Conservation (phyloP, 1,140 invertebrate genomes). For the Plutomurus gul region DNA sequence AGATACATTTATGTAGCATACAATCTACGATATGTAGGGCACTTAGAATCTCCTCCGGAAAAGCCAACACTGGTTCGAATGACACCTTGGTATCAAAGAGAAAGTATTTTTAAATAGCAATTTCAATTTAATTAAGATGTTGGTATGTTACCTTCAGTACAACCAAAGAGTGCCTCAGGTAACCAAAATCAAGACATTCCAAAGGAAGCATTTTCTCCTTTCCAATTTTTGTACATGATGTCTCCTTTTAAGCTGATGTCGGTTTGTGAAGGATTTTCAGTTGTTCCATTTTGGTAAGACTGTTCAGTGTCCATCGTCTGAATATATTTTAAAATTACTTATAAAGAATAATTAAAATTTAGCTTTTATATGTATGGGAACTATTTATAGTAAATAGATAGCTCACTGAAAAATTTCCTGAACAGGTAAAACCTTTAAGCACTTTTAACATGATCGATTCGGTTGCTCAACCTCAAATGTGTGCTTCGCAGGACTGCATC, state of each 20-base stretch:
- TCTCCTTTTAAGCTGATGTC: neutral
- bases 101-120: neutral
- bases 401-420: too few species aligned
- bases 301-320: too few species aligned
- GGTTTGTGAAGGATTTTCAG: neutral
- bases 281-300: too few species aligned
- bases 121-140: too few species aligned
- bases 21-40: slow-evolving; percentile 85
- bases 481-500: too few species aligned
- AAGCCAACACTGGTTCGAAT: slow-evolving; percentile 74
- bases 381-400: too few species aligned
- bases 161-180: slow-evolving; percentile 53
- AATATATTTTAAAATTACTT: too few species aligned
- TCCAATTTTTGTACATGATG: slow-evolving; percentile 22
- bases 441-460: too few species aligned
- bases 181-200: slow-evolving; percentile 56
- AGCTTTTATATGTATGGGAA: too few species aligned
- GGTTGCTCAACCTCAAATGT: too few species aligned
- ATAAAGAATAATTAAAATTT: too few species aligned
- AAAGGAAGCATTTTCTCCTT: slow-evolving; percentile 52
- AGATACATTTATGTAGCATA: slow-evolving; percentile 62
- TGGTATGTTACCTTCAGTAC: neutral
- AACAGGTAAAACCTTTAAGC: too few species aligned
- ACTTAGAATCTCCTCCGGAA: slow-evolving; percentile 78
- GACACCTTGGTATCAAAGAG: slow-evolving; percentile 18